These are phyloP conservation scores for Neuroscelio doddi DNA, from an alignment of 2,888 invertebrate species.

Conservation along the genomic window DNA sequence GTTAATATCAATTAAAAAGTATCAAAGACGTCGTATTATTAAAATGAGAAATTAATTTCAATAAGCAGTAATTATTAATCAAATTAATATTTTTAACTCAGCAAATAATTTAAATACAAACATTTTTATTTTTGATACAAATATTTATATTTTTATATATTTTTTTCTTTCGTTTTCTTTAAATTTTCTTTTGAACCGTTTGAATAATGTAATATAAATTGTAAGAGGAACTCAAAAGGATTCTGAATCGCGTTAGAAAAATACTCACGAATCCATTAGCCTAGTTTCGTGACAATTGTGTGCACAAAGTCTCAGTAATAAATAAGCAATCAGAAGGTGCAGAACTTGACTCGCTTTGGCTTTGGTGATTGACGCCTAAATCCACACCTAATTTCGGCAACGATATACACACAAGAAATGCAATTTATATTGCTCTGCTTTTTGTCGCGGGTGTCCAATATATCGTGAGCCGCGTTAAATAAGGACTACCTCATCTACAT, in stretches of 20 bases:
- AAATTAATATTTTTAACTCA: background rate
- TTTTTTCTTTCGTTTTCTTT: background rate
- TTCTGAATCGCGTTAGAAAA: slow-evolving; percentile 35
- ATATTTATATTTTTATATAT: background rate
- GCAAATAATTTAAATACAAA: background rate
- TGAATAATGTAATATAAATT: slow-evolving; percentile 9
- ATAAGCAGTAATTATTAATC: too few species aligned
- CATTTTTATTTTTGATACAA: background rate
- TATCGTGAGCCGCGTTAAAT: slow-evolving; percentile 21
- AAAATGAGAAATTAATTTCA: too few species aligned
- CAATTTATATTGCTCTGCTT: slow-evolving; percentile 37
- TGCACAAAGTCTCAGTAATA: background rate
- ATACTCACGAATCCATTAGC: slow-evolving; percentile 22
- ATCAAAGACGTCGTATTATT: too few species aligned
- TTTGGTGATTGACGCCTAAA: slow-evolving; percentile 34
- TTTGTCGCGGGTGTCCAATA: slow-evolving; percentile 19
- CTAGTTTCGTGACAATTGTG: background rate
- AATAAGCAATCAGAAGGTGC: slow-evolving; percentile 2
- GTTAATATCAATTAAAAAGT: too few species aligned
- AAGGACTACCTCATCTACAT: slow-evolving; percentile 68
- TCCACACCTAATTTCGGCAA: slow-evolving; percentile 22
- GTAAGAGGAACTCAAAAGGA: slow-evolving; percentile 35
- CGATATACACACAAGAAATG: slow-evolving; percentile 9
- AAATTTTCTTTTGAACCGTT: background rate
- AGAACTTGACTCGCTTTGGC: slow-evolving; percentile 25